Evolutionary conservation across 2,797 vertebrate genomes (phyloP).

Genomic region (Bovichtus variegatus): DNA sequence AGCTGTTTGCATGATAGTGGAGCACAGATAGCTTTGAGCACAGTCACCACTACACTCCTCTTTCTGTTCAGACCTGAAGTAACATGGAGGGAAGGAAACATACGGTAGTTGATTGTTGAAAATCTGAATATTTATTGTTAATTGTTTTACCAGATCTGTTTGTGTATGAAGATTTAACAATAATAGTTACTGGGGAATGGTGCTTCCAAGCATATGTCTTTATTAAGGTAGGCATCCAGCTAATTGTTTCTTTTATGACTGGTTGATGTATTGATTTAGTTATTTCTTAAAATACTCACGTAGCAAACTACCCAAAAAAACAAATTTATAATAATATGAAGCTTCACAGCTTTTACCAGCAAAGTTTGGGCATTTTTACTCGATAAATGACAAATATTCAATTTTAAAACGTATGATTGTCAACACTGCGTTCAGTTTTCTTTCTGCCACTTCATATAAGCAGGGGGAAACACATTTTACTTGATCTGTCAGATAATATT

Average conservation of each 20-base stretch:
- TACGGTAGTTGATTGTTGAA: neutral
- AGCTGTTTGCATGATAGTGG: conserved; percentile 70
- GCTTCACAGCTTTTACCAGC: neutral
- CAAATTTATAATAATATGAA: neutral
- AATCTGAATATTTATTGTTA: neutral
- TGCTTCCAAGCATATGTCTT: no score
- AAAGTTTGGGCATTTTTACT: neutral
- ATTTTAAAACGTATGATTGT: no score
- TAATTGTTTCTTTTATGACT: no score
- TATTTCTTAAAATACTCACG: neutral
- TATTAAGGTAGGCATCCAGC: no score
- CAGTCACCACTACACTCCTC: conserved; percentile 12
- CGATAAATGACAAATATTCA: neutral
- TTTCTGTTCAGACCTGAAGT: conserved; percentile 17
- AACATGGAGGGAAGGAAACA: neutral
- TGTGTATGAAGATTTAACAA: neutral
- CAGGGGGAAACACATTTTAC: neutral
- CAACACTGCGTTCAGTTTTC: neutral
- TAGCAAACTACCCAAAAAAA: neutral
- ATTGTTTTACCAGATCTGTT: neutral
- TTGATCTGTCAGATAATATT: neutral
- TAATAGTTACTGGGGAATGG: neutral
- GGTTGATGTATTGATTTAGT: no score
- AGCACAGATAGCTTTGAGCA: conserved; percentile 35
- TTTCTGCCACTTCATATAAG: neutral